Percentiles rank a stretch among this genome's conserved stretches.
Evolutionary conservation across 1,140 invertebrate species (phyloP).

Genomic region (Aphelinus certus): DNA sequence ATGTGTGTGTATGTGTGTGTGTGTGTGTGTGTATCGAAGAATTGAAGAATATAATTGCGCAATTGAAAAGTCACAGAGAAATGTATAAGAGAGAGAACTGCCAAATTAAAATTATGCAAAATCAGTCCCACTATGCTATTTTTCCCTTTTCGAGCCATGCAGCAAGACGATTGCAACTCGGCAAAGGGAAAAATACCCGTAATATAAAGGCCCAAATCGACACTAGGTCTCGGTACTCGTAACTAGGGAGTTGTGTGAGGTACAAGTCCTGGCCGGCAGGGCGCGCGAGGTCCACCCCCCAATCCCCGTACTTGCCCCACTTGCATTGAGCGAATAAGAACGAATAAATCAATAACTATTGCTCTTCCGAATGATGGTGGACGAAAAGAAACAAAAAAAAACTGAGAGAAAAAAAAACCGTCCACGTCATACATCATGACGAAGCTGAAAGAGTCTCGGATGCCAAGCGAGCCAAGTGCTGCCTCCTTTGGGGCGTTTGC

Average conservation of each 20-base stretch:
- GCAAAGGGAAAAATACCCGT: not conserved
- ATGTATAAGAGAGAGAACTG: slow-evolving; percentile 41
- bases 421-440: slow-evolving; percentile 33
- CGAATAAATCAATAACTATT: slow-evolving; percentile 38
- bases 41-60: not conserved
- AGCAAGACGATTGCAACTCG: not conserved
- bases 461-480: slow-evolving; percentile 31
- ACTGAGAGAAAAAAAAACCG: not conserved
- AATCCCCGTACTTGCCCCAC: slow-evolving; percentile 64
- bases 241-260: slow-evolving; percentile 69
- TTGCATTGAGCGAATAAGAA: slow-evolving; percentile 39
- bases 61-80: slow-evolving; percentile 3
- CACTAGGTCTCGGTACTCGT: slow-evolving; percentile 67
- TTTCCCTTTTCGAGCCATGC: not conserved
- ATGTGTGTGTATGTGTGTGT: too few species aligned
- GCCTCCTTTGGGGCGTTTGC: slow-evolving; percentile 28
- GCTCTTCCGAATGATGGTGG: slow-evolving; percentile 24
- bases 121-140: not conserved
- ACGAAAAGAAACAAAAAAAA: slow-evolving; percentile 18
- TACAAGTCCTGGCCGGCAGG: slow-evolving; percentile 67
- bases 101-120: slow-evolving; percentile 36
- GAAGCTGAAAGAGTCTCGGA: slow-evolving; percentile 38
- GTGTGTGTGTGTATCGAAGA: too few species aligned
- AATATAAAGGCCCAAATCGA: slow-evolving; percentile 16
- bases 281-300: slow-evolving; percentile 65